Percentiles rank a stretch among this genome's conserved stretches.
These are phyloP conservation scores for Nyleta sp. DNA, from an alignment of 2,888 invertebrate species.

Conservation along the genomic window DNA sequence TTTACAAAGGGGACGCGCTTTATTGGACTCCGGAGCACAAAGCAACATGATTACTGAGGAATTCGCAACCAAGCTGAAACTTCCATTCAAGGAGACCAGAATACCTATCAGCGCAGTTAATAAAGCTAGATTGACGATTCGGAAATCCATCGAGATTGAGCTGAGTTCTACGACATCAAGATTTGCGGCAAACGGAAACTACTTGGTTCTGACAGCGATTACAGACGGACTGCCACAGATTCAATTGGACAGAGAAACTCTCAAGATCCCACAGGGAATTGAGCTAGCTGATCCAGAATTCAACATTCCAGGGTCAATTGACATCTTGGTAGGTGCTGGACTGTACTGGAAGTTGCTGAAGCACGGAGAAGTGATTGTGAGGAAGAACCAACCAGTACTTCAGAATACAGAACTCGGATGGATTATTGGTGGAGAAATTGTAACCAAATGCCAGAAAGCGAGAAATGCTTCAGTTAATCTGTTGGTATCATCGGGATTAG, in stretches of 20 bases:
- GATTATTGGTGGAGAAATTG: conserved; percentile 28
- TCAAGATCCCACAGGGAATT: conserved; percentile 3
- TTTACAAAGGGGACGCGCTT: conserved; percentile 1
- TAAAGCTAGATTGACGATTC: neutral
- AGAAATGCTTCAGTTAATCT: no score
- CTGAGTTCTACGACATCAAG: neutral
- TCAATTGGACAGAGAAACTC: neutral
- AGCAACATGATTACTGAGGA: conserved; percentile 15
- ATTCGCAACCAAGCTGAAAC: neutral
- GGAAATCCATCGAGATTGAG: conserved; percentile 13
- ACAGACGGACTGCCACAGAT: conserved; percentile 8
- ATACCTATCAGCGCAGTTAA: neutral
- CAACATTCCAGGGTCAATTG: conserved; percentile 11
- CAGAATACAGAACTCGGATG: conserved; percentile 24
- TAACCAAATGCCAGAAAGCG: neutral
- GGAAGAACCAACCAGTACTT: conserved; percentile 7
- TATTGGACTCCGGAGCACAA: conserved; percentile 10
- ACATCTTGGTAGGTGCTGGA: conserved; percentile 19
- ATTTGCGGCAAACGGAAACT: conserved; percentile 2
- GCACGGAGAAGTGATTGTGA: conserved; percentile 9
- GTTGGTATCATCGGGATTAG: neutral
- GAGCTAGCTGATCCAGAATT: conserved; percentile 26
- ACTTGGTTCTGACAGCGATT: conserved; percentile 1
- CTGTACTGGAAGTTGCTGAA: conserved; percentile 24
- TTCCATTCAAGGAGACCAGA: neutral